phyloP scores from a whole-genome alignment of 2,888 invertebrate genomes.

The Lasius platythorax region DNA sequence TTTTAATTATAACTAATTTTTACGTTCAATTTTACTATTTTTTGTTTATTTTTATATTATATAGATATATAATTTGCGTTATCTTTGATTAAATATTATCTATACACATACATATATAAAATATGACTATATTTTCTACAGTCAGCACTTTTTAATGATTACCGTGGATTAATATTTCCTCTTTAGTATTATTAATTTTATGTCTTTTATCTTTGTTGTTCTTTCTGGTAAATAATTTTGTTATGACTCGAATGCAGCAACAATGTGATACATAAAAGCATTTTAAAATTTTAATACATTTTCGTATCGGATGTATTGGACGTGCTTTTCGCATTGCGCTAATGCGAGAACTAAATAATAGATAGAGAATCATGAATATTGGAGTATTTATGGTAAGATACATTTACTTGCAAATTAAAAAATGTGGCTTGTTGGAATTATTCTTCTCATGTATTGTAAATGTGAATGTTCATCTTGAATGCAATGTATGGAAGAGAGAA shows the following conservation, averaged over 20 bases:
- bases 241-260: background rate
- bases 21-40: background rate
- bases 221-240: background rate
- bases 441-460: background rate
- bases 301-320: background rate
- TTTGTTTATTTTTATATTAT: conserved; percentile 3
- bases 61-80: background rate
- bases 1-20: background rate
- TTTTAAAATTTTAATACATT: conserved; percentile 23
- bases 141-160: conserved; percentile 3
- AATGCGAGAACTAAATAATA: conserved; percentile 1
- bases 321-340: background rate
- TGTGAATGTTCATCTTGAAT: background rate
- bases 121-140: background rate
- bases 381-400: background rate
- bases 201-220: background rate
- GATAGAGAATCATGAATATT: background rate
- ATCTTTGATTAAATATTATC: background rate
- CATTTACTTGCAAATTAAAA: background rate
- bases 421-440: background rate
- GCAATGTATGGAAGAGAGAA: background rate
- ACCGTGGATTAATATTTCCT: background rate
- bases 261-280: conserved; percentile 4
- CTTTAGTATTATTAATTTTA: background rate
- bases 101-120: background rate